Evolutionary conservation across 35 echinoderm and acorn worm species (phyloP).

Genomic region (Lytechinus variegatus): DNA sequence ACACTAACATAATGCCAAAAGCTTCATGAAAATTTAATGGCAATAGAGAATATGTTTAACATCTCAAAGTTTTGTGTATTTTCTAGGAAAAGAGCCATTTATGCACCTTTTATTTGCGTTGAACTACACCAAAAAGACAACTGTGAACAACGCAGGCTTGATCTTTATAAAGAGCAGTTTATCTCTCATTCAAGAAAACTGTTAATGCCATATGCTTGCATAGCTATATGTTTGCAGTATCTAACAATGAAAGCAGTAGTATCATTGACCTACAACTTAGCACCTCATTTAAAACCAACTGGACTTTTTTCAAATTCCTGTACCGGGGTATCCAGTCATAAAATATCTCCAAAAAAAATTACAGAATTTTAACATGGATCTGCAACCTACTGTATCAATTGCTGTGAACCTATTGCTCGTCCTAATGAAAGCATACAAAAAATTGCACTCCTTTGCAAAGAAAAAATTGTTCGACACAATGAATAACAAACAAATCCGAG

Average conservation of each 20-base stretch:
- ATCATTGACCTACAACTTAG: neutral
- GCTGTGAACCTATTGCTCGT: neutral
- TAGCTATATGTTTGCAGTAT: neutral
- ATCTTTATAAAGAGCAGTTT: neutral
- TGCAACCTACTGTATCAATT: too few species aligned
- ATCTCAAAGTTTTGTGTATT: neutral
- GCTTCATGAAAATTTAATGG: neutral
- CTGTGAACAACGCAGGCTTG: neutral
- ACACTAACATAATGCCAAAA: neutral
- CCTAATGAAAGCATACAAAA: neutral
- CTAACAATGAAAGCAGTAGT: neutral
- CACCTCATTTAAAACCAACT: neutral
- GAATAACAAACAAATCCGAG: neutral
- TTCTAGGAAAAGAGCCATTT: neutral
- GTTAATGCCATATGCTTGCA: neutral
- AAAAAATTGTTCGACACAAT: neutral
- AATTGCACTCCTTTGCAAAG: neutral
- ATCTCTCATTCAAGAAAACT: neutral
- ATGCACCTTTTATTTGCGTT: neutral
- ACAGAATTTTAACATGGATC: neutral
- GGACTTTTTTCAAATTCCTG: neutral
- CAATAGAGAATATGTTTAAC: neutral
- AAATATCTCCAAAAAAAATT: neutral
- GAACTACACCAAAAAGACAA: neutral
- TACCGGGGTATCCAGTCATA: neutral